Percentiles rank a stretch among this genome's conserved stretches.
Conservation (phyloP, 2,113 vertebrate genomes). For the Cynopterus brachyotis region DNA sequence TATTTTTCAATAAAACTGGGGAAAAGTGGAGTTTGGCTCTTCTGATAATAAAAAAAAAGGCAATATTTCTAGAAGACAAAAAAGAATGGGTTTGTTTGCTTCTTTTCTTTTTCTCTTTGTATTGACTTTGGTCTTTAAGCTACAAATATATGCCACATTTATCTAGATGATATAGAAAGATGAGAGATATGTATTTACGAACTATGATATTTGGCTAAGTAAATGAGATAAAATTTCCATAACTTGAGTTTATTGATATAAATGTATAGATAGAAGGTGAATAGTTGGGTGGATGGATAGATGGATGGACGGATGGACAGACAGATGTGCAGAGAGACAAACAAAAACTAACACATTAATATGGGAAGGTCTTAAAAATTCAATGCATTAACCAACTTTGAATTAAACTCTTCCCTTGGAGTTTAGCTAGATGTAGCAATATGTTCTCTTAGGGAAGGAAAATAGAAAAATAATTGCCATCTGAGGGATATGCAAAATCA, state of each 20-base stretch:
- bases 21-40: background rate
- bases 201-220: background rate
- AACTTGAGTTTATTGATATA: background rate
- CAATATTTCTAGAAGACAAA: background rate
- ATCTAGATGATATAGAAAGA: background rate
- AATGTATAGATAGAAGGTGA: background rate
- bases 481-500: background rate
- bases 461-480: slow-evolving; percentile 1
- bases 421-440: background rate
- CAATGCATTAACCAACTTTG: background rate
- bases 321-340: background rate
- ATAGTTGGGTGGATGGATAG: background rate
- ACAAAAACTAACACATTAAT: background rate
- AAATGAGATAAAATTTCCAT: background rate
- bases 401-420: background rate
- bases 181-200: slow-evolving; percentile 31
- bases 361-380: background rate
- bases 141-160: background rate
- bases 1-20: background rate
- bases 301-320: background rate
- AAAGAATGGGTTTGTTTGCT: background rate
- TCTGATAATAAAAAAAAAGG: background rate
- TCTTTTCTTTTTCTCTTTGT: background rate
- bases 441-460: background rate
- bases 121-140: background rate